Evolutionary conservation across 2,113 vertebrate species (phyloP).

Genomic region (Onychostoma macrolepis): DNA sequence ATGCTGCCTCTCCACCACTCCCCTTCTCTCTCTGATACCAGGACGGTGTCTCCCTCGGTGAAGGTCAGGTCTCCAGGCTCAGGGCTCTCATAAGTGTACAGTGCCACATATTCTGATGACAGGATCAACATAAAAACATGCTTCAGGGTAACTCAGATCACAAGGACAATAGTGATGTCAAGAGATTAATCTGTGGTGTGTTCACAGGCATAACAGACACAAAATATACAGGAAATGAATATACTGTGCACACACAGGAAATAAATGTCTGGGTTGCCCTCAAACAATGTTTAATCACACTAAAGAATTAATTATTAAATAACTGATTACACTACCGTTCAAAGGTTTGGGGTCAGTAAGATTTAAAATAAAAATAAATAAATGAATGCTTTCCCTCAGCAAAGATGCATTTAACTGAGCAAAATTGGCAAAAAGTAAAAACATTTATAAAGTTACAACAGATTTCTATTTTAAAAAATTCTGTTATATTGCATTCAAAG

Average conservation of each 20-base stretch:
- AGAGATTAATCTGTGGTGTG: not conserved
- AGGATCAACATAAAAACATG: not conserved
- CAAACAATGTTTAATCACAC: not conserved
- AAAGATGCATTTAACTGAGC: not conserved
- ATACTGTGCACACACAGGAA: not conserved
- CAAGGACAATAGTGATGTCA: not conserved
- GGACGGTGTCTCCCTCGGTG: slow-evolving; percentile 86
- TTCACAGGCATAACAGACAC: not conserved
- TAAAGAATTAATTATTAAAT: not conserved
- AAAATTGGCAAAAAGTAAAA: not conserved
- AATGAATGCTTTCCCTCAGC: not conserved
- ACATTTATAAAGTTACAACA: not conserved
- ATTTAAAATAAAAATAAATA: not conserved
- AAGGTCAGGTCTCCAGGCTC: slow-evolving; percentile 90
- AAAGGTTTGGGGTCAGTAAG: not conserved
- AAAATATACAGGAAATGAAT: not conserved
- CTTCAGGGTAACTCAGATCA: not conserved
- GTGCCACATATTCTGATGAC: slow-evolving; percentile 85
- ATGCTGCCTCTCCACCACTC: slow-evolving; percentile 96
- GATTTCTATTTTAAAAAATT: not conserved
- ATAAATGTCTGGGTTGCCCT: not conserved
- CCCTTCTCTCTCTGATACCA: slow-evolving; percentile 89
- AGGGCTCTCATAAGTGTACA: slow-evolving; percentile 91
- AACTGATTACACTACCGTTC: not conserved
- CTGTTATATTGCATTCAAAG: too few species aligned